A percentile compares a stretch with the other conserved stretches of the same genome.
Conservation (phyloP, 2,888 invertebrate species). For the Polydrusus tereticollis region DNA sequence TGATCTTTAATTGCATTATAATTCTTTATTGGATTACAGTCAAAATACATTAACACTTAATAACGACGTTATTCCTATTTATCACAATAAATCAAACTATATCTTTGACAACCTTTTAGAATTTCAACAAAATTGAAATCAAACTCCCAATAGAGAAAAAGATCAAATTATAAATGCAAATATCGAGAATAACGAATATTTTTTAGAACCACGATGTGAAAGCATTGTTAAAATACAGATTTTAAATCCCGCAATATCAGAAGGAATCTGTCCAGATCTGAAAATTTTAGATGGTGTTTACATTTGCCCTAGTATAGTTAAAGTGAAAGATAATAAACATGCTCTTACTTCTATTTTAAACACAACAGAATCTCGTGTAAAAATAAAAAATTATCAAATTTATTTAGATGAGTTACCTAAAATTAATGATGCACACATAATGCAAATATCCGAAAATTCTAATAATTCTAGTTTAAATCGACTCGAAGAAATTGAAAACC, state of each 20-base stretch:
- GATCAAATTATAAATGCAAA: background rate
- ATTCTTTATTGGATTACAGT: constrained; percentile 29
- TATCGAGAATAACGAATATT: background rate
- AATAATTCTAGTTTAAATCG: no score
- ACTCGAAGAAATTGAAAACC: no score
- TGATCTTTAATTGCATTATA: constrained; percentile 35
- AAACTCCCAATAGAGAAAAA: background rate
- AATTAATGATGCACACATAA: no score
- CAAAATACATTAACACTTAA: constrained; percentile 43
- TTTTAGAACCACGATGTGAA: background rate
- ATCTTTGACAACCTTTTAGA: no score
- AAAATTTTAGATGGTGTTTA: constrained; percentile 27
- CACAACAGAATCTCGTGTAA: constrained; percentile 19
- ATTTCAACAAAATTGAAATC: background rate
- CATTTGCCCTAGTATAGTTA: constrained; percentile 36
- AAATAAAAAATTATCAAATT: constrained; percentile 13
- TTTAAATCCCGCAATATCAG: constrained; percentile 14
- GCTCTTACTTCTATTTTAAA: constrained; percentile 43
- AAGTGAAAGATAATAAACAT: constrained; percentile 19
- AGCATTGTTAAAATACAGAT: constrained; percentile 31
- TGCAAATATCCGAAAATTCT: no score
- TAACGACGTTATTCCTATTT: constrained; percentile 5
- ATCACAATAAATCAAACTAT: no score
- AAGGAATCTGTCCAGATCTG: constrained; percentile 35
- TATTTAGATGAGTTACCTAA: constrained; percentile 6